These are phyloP conservation scores for Channa argus DNA, from an alignment of 2,113 vertebrate genomes.

Conservation along the genomic window DNA sequence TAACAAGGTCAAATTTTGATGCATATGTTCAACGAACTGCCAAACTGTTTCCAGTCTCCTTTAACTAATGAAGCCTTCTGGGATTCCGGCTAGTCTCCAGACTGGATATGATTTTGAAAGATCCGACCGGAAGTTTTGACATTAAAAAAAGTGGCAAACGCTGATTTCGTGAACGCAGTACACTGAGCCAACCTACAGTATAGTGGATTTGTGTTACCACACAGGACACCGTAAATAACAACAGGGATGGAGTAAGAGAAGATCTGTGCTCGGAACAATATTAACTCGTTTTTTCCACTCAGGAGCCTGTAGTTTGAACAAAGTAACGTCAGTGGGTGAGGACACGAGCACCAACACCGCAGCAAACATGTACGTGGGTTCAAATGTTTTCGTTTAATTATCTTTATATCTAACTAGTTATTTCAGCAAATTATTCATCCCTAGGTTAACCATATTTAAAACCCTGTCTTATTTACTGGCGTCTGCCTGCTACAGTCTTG, in stretches of 20 bases:
- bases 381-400: not conserved
- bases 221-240: too few species aligned
- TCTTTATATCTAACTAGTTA: not conserved
- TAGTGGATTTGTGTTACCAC: not conserved
- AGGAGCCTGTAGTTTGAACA: not conserved
- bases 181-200: not conserved
- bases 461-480: not conserved
- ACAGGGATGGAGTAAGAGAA: constrained; percentile 13
- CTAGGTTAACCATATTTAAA: not conserved
- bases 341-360: constrained; percentile 32
- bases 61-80: too few species aligned
- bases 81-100: too few species aligned
- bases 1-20: too few species aligned
- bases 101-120: constrained; percentile 5
- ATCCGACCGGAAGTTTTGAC: not conserved
- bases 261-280: not conserved
- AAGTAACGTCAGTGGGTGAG: constrained; percentile 13
- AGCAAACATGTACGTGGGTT: constrained; percentile 44
- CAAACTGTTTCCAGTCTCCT: too few species aligned
- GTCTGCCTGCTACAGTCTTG: constrained; percentile 3
- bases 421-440: not conserved
- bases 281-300: too few species aligned
- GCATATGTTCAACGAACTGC: too few species aligned
- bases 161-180: not conserved
- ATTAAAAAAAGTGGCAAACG: fast-evolving